A percentile compares a stretch with the other conserved stretches of the same genome.
Conservation (phyloP, 2,888 invertebrate genomes). For the Yponomeuta cagnagella region DNA sequence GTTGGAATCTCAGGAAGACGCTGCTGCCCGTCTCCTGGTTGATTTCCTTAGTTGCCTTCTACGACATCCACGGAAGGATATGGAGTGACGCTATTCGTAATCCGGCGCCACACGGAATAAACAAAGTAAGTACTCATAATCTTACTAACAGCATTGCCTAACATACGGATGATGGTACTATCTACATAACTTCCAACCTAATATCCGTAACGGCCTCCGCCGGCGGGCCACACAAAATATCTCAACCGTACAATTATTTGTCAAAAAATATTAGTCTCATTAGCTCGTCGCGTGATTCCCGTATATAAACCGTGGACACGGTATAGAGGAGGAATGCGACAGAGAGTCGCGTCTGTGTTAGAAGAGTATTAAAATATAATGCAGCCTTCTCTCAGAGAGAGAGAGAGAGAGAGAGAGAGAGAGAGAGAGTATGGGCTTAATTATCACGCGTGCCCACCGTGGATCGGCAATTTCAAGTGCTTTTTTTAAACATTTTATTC, state of each 20-base stretch:
- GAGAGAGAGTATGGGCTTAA: too few species aligned
- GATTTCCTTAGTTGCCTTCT: too few species aligned
- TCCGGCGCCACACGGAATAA: background rate
- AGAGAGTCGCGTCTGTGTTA: background rate
- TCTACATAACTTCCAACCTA: background rate
- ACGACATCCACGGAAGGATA: too few species aligned
- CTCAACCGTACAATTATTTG: constrained; percentile 7
- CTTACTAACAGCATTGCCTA: background rate
- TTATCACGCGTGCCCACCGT: too few species aligned
- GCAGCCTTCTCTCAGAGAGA: too few species aligned
- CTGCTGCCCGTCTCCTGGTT: too few species aligned
- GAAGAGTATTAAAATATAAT: background rate
- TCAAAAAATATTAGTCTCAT: constrained; percentile 29
- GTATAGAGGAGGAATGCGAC: background rate
- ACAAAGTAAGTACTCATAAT: background rate
- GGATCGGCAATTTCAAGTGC: too few species aligned
- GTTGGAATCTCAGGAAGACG: too few species aligned
- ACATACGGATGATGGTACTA: background rate
- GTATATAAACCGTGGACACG: constrained; percentile 29
- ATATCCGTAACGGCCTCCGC: background rate
- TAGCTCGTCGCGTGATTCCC: constrained; percentile 41
- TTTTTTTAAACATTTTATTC: too few species aligned
- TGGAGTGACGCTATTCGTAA: too few species aligned
- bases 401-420: too few species aligned
- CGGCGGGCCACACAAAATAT: constrained; percentile 4